Conservation (phyloP, 2,797 vertebrate genomes). For the Gorsachius magnificus region DNA sequence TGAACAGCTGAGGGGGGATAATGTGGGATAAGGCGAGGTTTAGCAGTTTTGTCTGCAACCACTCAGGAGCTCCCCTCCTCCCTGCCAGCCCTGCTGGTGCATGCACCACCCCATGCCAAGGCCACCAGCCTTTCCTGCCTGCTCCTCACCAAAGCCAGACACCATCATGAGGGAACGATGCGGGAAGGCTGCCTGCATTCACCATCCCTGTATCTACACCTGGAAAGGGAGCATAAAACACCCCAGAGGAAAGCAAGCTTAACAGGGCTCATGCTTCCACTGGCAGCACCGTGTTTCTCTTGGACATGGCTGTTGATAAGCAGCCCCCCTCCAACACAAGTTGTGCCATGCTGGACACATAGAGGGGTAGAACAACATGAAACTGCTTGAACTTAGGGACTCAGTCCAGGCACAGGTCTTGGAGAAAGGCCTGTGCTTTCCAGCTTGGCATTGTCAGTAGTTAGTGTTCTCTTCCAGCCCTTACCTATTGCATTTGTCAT, state of each 20-base stretch:
- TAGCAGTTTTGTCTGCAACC: neutral
- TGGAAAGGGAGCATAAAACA: neutral
- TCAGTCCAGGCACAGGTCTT: neutral
- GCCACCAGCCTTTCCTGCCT: neutral
- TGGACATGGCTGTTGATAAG: neutral
- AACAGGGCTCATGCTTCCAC: neutral
- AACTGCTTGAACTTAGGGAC: neutral
- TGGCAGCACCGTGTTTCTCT: neutral
- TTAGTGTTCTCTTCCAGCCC: neutral
- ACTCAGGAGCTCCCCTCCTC: fast-evolving
- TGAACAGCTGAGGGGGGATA: constrained; percentile 26
- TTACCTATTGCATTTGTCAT: neutral
- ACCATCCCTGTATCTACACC: neutral
- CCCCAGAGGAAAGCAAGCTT: neutral
- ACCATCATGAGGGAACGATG: fast-evolving
- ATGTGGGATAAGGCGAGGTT: neutral
- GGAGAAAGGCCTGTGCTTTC: neutral
- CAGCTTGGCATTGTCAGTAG: neutral
- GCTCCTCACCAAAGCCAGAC: neutral
- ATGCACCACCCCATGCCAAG: fast-evolving
- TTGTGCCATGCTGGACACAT: neutral
- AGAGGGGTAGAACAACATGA: neutral
- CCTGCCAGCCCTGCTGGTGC: neutral
- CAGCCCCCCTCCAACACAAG: neutral
- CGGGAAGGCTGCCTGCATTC: neutral